Conservation (phyloP, 2,888 invertebrate species). For the Mactromeris polynyma region DNA sequence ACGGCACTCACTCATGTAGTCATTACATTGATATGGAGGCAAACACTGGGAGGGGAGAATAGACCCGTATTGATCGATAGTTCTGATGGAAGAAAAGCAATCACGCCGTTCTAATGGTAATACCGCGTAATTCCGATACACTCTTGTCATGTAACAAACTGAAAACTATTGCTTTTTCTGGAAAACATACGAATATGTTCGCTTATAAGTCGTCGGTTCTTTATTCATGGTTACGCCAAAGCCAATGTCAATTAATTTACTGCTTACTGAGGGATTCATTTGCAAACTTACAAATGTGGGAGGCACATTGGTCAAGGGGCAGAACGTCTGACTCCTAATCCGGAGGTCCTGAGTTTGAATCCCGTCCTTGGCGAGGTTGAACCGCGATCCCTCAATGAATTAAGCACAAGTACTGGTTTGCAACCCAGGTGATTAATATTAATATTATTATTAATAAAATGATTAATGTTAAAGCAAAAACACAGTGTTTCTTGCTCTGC, state of each 20-base stretch:
- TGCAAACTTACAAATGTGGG: no score
- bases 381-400: no score
- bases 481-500: no score
- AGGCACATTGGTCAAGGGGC: no score
- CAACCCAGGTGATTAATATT: no score
- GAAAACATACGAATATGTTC: conserved; percentile 39
- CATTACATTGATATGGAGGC: conserved; percentile 27
- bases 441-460: no score
- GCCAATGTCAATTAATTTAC: background rate
- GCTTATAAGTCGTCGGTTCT: conserved; percentile 35
- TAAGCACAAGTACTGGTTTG: no score
- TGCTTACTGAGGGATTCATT: no score
- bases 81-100: conserved; percentile 58
- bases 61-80: conserved; percentile 34
- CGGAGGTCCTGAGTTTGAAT: no score
- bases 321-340: no score
- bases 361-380: no score
- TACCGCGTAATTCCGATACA: conserved; percentile 68
- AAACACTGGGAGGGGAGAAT: conserved; percentile 20
- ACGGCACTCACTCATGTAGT: background rate
- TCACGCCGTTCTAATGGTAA: conserved; percentile 67
- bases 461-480: no score
- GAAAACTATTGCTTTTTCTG: conserved; percentile 47
- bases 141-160: conserved; percentile 60
- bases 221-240: background rate